These are phyloP conservation scores for Poeciliopsis prolifica DNA, from an alignment of 2,113 vertebrate species.

Conservation along the genomic window DNA sequence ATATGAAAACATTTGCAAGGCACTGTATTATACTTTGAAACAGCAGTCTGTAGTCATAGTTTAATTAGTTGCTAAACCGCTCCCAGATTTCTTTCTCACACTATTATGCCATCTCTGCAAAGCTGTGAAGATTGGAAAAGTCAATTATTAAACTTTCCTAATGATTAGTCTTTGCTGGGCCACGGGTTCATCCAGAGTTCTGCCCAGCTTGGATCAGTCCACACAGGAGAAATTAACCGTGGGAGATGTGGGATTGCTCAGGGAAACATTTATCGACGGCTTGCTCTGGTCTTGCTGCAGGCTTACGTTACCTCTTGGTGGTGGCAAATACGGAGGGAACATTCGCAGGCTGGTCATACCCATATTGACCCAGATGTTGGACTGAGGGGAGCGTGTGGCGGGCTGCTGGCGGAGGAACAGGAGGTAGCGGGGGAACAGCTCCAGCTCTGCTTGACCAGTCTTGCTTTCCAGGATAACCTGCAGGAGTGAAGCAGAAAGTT, in stretches of 20 bases:
- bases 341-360: slow-evolving; percentile 99
- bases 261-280: slow-evolving; percentile 49
- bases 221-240: slow-evolving; percentile 46
- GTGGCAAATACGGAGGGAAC: slow-evolving; percentile 92
- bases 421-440: slow-evolving; percentile 93
- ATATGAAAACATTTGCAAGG: no score
- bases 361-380: slow-evolving; percentile 99
- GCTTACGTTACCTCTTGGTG: slow-evolving; percentile 95
- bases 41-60: background rate
- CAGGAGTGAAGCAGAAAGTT: background rate
- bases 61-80: background rate
- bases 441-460: slow-evolving; percentile 85
- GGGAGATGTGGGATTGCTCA: slow-evolving; percentile 34
- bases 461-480: slow-evolving; percentile 93
- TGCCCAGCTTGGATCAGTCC: slow-evolving; percentile 46
- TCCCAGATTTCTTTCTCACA: background rate
- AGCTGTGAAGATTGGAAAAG: slow-evolving; percentile 47
- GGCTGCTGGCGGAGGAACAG: slow-evolving; percentile 97
- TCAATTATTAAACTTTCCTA: slow-evolving; percentile 17
- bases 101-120: background rate
- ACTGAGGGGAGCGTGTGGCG: slow-evolving; percentile 91
- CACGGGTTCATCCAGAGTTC: slow-evolving; percentile 28
- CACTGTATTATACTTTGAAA: background rate
- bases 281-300: slow-evolving; percentile 92
- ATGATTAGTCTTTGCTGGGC: slow-evolving; percentile 30